Evolutionary conservation across 1,140 invertebrate species (phyloP), one percentile per base, ranked within the genome.

Genomic region (Hylyphantes graminicola): DNA sequence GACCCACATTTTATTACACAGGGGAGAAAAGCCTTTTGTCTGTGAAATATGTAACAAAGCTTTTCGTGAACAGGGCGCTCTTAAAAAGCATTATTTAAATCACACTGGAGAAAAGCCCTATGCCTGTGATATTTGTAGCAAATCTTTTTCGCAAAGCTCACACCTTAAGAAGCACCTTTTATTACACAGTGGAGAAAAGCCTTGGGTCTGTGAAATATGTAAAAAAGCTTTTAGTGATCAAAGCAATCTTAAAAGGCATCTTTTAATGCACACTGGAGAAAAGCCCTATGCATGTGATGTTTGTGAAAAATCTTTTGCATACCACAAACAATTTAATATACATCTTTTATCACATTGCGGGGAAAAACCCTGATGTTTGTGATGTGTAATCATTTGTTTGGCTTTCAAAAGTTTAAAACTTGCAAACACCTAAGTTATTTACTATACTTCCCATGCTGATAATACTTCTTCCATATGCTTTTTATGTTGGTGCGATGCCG

Each of bases 41-140:
- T 67, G 64, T 21, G 64, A 67, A 15, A 11, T 67, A 12, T 67
- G 64, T 21, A 21, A 35, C 1, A 67, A 11, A 21, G 2, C 64
- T 35, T 67, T 67, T 67, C 11, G 15, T 1, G 64, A 67, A 2
- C 15, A 15, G 3, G 7, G 11, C 11, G 8, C 2, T 17, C 64
- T n/a, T 11, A 35, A 67, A 17, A 67, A 21, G 21, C 64, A 67
- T 21, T 7, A 6, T 11, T 2, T 15, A 15, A 67, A 3, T 2
- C 64, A 67, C 21, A 67, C 64, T 15, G 64, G 19, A 67, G 64
- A 67, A 21, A 67, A 67, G 64, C 13, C 64, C 11, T 67, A 17
- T 35, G 11, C 13, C 0, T 67, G 64, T 21, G 11, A 7, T 17
- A 4, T 67, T 21, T 67, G 64, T 7, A 35, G 5, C 2, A 35